phyloP scores from a whole-genome alignment of 2,888 invertebrate species.

The Platerodrilus igneus region DNA sequence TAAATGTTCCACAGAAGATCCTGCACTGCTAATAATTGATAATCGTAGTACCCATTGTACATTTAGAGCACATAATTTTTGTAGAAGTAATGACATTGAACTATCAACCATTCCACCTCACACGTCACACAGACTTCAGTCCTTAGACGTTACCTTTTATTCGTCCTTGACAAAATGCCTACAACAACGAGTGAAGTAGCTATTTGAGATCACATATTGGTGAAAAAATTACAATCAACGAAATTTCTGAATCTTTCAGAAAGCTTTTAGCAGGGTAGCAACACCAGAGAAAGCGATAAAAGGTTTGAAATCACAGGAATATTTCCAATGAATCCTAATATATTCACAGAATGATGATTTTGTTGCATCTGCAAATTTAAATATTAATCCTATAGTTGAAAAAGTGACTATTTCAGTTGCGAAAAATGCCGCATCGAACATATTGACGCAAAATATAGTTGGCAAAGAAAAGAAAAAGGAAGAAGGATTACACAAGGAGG shows the following conservation, averaged over 20 bases:
- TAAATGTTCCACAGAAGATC: too few species aligned
- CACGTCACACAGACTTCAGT: slow-evolving; percentile 32
- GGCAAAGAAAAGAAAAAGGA: too few species aligned
- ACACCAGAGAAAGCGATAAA: slow-evolving; percentile 10
- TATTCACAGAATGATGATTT: slow-evolving; percentile 11
- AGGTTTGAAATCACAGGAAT: slow-evolving; percentile 12
- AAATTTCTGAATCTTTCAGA: slow-evolving; percentile 31
- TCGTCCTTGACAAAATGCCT: slow-evolving; percentile 33
- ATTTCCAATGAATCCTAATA: slow-evolving; percentile 8
- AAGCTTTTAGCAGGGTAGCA: slow-evolving; percentile 19
- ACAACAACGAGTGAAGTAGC: slow-evolving; percentile 32
- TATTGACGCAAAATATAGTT: too few species aligned
- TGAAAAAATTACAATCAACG: slow-evolving; percentile 26
- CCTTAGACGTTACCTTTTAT: slow-evolving; percentile 32
- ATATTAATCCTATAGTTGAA: too few species aligned
- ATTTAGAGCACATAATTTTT: too few species aligned
- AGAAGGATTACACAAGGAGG: too few species aligned
- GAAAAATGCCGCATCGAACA: too few species aligned
- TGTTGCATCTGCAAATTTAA: too few species aligned
- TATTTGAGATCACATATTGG: slow-evolving; percentile 27
- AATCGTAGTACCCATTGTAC: too few species aligned
- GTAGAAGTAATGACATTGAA: too few species aligned
- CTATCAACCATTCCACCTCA: slow-evolving; percentile 27
- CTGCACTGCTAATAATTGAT: too few species aligned
- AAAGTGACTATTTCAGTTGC: too few species aligned